phyloP scores from a whole-genome alignment of 2,113 vertebrate genomes.

The Saccopteryx bilineata region DNA sequence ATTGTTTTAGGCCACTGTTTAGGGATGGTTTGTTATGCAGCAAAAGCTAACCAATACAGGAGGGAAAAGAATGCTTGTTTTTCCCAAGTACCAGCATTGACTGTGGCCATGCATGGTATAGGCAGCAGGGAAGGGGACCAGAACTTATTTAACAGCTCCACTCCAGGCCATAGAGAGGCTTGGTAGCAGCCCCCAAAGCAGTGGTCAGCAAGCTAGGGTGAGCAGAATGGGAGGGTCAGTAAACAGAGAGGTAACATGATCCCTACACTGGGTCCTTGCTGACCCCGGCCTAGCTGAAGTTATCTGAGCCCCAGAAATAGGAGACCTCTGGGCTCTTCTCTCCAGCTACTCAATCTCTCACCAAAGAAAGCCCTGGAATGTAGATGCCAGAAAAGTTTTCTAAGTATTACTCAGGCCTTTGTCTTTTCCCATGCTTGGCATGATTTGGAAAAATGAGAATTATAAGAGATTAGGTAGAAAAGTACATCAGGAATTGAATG shows the following conservation, averaged over 20 bases:
- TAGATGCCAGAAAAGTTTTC: not conserved
- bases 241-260: not conserved
- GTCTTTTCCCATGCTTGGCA: not conserved
- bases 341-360: not conserved
- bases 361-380: not conserved
- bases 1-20: conserved; percentile 24
- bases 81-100: not conserved
- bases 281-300: not conserved
- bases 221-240: not conserved
- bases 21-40: not conserved
- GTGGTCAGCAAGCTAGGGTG: not conserved
- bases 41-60: conserved; percentile 7
- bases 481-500: not conserved
- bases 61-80: conserved; percentile 3
- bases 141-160: not conserved
- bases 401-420: not conserved
- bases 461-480: conserved; percentile 2
- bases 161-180: not conserved
- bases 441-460: conserved; percentile 53
- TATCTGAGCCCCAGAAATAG: not conserved
- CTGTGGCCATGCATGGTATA: not conserved
- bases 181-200: not conserved
- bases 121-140: not conserved
- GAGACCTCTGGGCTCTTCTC: not conserved
- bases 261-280: not conserved